Base-by-base conservation (phyloP, 2,888 invertebrate species). In the Strigamia maritima region DNA sequence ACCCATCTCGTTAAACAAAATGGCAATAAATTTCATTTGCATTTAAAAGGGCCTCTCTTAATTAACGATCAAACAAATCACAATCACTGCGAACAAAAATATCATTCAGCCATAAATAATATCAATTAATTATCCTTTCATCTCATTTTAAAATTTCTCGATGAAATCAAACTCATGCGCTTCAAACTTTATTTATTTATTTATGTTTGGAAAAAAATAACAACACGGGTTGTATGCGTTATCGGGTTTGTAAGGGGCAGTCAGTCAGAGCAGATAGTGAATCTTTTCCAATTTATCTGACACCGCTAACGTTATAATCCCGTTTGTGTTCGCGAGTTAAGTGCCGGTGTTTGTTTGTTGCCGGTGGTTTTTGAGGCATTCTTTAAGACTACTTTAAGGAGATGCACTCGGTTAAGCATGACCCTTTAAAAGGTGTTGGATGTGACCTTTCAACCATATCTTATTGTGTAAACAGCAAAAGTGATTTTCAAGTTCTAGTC, bases 51-150 rank as follows among this genome's bases (percentile, higher is more conserved):
- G 26, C 65, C 24, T 28, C 65, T 28, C 65, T 65, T 65, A 65
- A 65, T 65, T 65, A 65, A 65, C 65, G 28, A 65, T 65, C 65
- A 65, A 65, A 65, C 65, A 65, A 65, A 65, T 65, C 65, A 65
- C 22, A 65, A 65, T 65, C 26, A 10, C 28, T 26, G 6, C 8
- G 1, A 26, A 24, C 65, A 65, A 26, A 28, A 65, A 24, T 10
- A 10, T 4, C 26, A 65, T 24, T 65, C 26, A 26, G 24, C 28
- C 24, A 65, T 65, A 65, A 65, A 65, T 65, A 65, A 65, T 26
- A 24, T 16, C 24, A 49, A 49, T 49, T 19, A 49, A 6, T 49
- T 49, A 6, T 40, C 19, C 49, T 49, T 49, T 49, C 49, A 49
- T 49, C 49, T 49, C 19, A n/a, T 19, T 44, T 31, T 31, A 31